A percentile compares a stretch with the other conserved stretches of the same genome.
Evolutionary conservation across 2,888 invertebrate genomes (phyloP).

Genomic region (Lithodes maja): DNA sequence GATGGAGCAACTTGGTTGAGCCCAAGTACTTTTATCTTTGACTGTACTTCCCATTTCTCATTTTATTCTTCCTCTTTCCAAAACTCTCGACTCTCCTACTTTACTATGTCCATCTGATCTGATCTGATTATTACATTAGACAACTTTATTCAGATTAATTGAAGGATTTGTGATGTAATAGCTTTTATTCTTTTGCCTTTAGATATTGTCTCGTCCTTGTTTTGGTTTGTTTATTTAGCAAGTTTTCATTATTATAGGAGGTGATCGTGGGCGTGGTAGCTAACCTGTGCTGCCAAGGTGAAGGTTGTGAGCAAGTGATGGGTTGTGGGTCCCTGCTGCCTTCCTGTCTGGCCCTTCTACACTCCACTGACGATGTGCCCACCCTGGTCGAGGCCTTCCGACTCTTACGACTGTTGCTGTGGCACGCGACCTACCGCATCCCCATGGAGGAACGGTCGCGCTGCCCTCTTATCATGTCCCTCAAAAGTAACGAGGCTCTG

Average conservation of each 20-base stretch:
- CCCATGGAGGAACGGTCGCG: constrained; percentile 77
- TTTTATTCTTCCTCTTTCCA: too few relatives aligned
- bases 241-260: constrained; percentile 78
- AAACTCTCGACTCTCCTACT: too few relatives aligned
- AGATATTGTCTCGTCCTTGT: too few relatives aligned
- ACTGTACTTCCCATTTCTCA: too few relatives aligned
- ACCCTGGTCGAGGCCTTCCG: constrained; percentile 85
- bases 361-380: constrained; percentile 80
- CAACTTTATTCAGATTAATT: too few relatives aligned
- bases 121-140: too few relatives aligned
- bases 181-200: too few relatives aligned
- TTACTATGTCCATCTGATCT: too few relatives aligned
- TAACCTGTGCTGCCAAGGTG: constrained; percentile 85
- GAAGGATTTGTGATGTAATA: too few relatives aligned
- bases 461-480: constrained; percentile 77
- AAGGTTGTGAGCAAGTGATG: constrained; percentile 79
- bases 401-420: constrained; percentile 77
- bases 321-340: constrained; percentile 75
- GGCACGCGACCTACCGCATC: constrained; percentile 75
- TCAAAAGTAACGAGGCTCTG: constrained; percentile 68
- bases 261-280: constrained; percentile 88
- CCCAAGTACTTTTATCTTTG: too few relatives aligned
- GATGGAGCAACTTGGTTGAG: too few relatives aligned
- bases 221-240: too few relatives aligned
- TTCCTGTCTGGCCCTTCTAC: constrained; percentile 47